Percentiles rank a stretch among this genome's conserved stretches.
These are phyloP conservation scores for Arrhopalites spinosus DNA, from an alignment of 2,888 invertebrate genomes.

Conservation along the genomic window DNA sequence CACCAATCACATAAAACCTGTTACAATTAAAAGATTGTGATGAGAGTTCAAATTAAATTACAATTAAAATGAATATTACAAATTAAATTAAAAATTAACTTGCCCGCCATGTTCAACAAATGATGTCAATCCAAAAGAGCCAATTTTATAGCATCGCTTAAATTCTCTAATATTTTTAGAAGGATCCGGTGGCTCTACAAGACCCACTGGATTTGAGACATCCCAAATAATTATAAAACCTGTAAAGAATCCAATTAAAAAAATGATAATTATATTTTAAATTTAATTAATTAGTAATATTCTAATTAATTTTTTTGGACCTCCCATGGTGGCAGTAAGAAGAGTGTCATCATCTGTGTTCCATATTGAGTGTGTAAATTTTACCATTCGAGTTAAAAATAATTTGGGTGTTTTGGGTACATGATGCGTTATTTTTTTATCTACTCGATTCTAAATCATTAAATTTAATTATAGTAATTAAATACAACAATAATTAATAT, in stretches of 20 bases:
- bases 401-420: slow-evolving; percentile 40
- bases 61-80: too few species aligned
- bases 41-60: too few species aligned
- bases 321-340: slow-evolving; percentile 49
- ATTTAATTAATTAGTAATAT: neutral
- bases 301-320: slow-evolving; percentile 23
- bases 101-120: slow-evolving; percentile 46
- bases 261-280: neutral
- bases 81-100: neutral
- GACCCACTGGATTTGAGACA: slow-evolving; percentile 39
- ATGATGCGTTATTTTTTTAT: slow-evolving; percentile 24
- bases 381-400: slow-evolving; percentile 41
- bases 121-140: slow-evolving; percentile 44
- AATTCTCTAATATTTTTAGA: slow-evolving; percentile 48
- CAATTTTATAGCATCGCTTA: slow-evolving; percentile 46
- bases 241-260: neutral
- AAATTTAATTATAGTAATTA: neutral
- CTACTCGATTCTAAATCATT: slow-evolving; percentile 10
- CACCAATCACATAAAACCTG: slow-evolving; percentile 46
- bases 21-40: neutral
- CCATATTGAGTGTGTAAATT: slow-evolving; percentile 49
- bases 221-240: slow-evolving; percentile 49
- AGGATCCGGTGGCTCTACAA: slow-evolving; percentile 48
- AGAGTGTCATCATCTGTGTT: slow-evolving; percentile 44
- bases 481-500: neutral